phyloP scores from a whole-genome alignment of 1,140 invertebrate genomes.

The Hycleus phaleratus region DNA sequence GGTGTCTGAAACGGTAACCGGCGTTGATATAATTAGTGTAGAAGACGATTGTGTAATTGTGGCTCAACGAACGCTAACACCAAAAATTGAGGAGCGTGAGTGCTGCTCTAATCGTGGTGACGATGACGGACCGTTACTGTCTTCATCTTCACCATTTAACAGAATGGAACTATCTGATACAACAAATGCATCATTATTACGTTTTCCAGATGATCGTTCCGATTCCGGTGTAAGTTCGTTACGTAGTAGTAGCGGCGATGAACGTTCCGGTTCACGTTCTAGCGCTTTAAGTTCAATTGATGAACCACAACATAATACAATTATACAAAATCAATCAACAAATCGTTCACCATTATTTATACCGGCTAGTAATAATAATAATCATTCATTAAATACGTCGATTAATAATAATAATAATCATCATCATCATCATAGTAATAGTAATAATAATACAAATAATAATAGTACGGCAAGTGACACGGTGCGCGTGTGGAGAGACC shows the following conservation, averaged over 20 bases:
- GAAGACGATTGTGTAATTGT: constrained; percentile 52
- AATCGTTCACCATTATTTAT: constrained; percentile 52
- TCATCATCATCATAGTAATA: background rate
- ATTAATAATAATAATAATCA: background rate
- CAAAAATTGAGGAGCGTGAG: constrained; percentile 23
- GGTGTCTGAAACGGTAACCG: constrained; percentile 39
- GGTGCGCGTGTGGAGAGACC: constrained; percentile 47
- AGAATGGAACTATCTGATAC: constrained; percentile 35
- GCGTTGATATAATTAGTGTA: constrained; percentile 44
- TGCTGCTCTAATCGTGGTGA: constrained; percentile 27
- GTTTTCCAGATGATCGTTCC: constrained; percentile 47
- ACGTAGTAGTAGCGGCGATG: constrained; percentile 62
- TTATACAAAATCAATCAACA: constrained; percentile 45
- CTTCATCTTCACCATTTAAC: constrained; percentile 34
- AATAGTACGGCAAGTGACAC: constrained; percentile 22
- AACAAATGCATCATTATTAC: constrained; percentile 22
- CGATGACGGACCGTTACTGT: constrained; percentile 37
- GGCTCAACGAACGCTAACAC: constrained; percentile 23
- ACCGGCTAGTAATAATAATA: constrained; percentile 29
- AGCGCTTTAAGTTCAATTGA: constrained; percentile 52
- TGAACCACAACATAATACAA: constrained; percentile 40
- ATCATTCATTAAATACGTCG: background rate
- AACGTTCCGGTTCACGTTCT: constrained; percentile 57
- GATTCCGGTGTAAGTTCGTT: constrained; percentile 60
- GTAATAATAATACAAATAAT: background rate